Conservation (phyloP, 2,797 vertebrate species). For the Diplodus puntazzo region DNA sequence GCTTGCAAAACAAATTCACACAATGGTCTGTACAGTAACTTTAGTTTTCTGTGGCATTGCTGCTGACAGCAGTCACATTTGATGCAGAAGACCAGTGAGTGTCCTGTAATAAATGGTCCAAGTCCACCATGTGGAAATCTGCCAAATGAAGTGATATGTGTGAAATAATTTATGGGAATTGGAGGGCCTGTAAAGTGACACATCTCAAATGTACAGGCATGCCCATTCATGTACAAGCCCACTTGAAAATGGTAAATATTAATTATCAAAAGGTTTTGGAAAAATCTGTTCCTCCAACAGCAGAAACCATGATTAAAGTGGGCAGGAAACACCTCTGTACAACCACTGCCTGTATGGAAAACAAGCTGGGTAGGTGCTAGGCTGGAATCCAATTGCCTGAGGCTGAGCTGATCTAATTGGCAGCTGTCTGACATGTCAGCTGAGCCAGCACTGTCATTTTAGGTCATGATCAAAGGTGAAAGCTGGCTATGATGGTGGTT, state of each 20-base stretch:
- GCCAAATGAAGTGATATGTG: slow-evolving; percentile 1
- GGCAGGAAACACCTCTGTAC: slow-evolving; percentile 33
- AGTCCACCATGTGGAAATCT: slow-evolving; percentile 19
- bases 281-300: slow-evolving; percentile 23
- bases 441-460: slow-evolving; percentile 69
- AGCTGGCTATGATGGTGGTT: slow-evolving; percentile 42
- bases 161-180: slow-evolving; percentile 40
- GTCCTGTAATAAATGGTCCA: slow-evolving; percentile 7
- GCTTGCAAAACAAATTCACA: not conserved
- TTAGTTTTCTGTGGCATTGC: not conserved
- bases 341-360: slow-evolving; percentile 31
- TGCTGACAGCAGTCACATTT: slow-evolving; percentile 7
- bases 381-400: slow-evolving; percentile 64
- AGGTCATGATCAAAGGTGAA: slow-evolving; percentile 78
- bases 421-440: slow-evolving; percentile 78
- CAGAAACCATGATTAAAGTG: slow-evolving; percentile 31
- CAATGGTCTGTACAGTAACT: not conserved
- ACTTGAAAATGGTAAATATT: slow-evolving; percentile 43
- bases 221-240: slow-evolving; percentile 2
- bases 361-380: slow-evolving; percentile 49
- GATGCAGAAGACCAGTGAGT: slow-evolving; percentile 7
- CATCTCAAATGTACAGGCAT: slow-evolving; percentile 19
- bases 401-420: slow-evolving; percentile 82
- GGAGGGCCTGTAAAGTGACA: slow-evolving; percentile 30
- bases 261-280: slow-evolving; percentile 28